Percentiles rank a stretch among this genome's conserved stretches.
phyloP scores from a whole-genome alignment of 2,888 invertebrate species.

The Tyria jacobaeae region DNA sequence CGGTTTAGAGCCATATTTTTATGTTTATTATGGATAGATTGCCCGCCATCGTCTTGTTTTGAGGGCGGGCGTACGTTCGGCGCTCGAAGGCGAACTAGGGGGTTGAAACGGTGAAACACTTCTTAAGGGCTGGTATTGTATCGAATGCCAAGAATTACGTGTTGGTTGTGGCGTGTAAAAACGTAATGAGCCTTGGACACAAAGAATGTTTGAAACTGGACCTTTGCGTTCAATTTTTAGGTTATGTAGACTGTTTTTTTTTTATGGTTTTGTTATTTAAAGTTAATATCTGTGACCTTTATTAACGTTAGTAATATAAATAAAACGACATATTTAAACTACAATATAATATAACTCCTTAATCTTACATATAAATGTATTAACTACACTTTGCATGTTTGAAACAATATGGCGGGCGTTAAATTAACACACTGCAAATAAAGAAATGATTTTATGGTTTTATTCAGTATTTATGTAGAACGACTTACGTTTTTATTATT shows the following conservation, averaged over 20 bases:
- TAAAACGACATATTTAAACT: slow-evolving; percentile 10
- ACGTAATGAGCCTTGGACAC: slow-evolving; percentile 61
- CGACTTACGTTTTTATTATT: slow-evolving; percentile 19
- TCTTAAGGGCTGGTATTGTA: slow-evolving; percentile 69
- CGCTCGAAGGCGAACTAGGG: slow-evolving; percentile 71
- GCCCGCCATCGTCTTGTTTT: slow-evolving; percentile 65
- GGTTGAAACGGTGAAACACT: slow-evolving; percentile 68
- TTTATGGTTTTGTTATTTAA: slow-evolving; percentile 27
- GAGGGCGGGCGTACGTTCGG: slow-evolving; percentile 68
- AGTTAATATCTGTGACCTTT: slow-evolving; percentile 15
- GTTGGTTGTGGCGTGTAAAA: slow-evolving; percentile 57
- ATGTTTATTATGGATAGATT: slow-evolving; percentile 48
- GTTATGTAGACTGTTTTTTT: slow-evolving; percentile 33
- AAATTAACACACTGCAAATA: slow-evolving; percentile 26
- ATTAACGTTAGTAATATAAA: slow-evolving; percentile 1
- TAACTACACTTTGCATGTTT: slow-evolving; percentile 37
- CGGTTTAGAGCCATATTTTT: slow-evolving; percentile 34
- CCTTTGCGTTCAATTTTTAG: slow-evolving; percentile 32
- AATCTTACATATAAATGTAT: slow-evolving; percentile 3
- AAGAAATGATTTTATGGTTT: slow-evolving; percentile 32
- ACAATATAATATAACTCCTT: slow-evolving; percentile 4
- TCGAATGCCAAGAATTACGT: slow-evolving; percentile 74
- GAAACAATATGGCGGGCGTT: slow-evolving; percentile 39
- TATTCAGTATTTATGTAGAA: slow-evolving; percentile 18
- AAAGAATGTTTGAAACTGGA: slow-evolving; percentile 54